A percentile compares a stretch with the other conserved stretches of the same genome.
Evolutionary conservation across 2,888 invertebrate species (phyloP).

Genomic region (Zygothrica quintamaculata): DNA sequence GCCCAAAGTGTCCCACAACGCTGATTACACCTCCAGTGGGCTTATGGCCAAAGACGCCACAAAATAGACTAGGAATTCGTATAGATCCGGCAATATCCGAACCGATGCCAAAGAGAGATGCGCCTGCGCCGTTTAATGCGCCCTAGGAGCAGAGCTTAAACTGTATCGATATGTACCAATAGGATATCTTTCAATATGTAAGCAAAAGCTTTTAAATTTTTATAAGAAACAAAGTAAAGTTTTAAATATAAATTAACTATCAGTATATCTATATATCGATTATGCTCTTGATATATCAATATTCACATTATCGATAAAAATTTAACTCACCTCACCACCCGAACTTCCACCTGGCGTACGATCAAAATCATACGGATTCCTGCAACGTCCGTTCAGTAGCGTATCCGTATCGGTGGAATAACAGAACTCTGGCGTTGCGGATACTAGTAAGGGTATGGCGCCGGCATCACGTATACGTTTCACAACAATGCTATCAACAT

Average conservation of each 20-base stretch:
- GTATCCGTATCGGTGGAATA: constrained; percentile 94
- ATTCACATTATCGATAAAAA: background rate
- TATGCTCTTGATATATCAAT: too few species aligned
- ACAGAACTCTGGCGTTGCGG: constrained; percentile 95
- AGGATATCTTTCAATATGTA: too few species aligned
- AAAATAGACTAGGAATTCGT: constrained; percentile 92
- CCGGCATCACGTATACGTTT: constrained; percentile 88
- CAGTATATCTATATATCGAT: too few species aligned
- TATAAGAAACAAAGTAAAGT: constrained; percentile 1
- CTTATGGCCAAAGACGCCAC: constrained; percentile 95
- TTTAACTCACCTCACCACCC: constrained; percentile 90
- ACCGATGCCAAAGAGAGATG: constrained; percentile 91
- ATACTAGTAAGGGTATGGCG: constrained; percentile 91
- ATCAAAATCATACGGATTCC: constrained; percentile 92
- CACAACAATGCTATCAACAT: constrained; percentile 89
- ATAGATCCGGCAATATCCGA: constrained; percentile 96
- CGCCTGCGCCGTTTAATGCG: constrained; percentile 90
- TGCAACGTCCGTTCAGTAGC: constrained; percentile 90
- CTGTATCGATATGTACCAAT: too few species aligned
- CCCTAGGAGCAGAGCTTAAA: constrained; percentile 84
- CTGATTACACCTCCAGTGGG: constrained; percentile 89
- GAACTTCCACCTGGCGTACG: constrained; percentile 94
- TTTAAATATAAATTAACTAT: too few species aligned
- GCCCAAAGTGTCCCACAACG: constrained; percentile 87
- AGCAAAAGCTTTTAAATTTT: background rate